These are phyloP conservation scores for Melanotus villosus DNA, from an alignment of 2,888 invertebrate species.

Conservation along the genomic window DNA sequence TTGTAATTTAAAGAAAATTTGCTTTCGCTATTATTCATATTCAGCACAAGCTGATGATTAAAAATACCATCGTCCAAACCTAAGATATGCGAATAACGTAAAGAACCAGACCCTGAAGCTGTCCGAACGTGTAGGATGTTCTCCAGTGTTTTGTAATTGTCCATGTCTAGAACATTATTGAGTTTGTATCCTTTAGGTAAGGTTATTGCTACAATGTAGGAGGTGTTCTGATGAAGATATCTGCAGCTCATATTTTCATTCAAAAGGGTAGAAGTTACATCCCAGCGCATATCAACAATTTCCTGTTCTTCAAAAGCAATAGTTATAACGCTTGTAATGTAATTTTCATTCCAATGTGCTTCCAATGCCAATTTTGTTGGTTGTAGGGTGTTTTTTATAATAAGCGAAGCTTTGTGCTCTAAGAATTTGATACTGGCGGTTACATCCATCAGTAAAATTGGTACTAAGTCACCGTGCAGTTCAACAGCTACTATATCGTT, in stretches of 20 bases:
- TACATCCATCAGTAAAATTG: conserved; percentile 32
- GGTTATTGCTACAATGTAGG: conserved; percentile 16
- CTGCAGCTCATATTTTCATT: conserved; percentile 28
- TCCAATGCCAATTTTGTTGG: conserved; percentile 35
- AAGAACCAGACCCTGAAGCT: conserved; percentile 5
- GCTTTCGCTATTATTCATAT: conserved; percentile 18
- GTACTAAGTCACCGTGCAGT: conserved; percentile 33
- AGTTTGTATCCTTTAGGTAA: conserved; percentile 34
- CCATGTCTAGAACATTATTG: conserved; percentile 28
- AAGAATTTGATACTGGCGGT: conserved; percentile 33
- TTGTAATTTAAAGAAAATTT: conserved; percentile 19
- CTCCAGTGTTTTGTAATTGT: conserved; percentile 23
- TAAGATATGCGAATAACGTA: conserved; percentile 33
- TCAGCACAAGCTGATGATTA: conserved; percentile 4
- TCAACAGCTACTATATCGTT: conserved; percentile 36
- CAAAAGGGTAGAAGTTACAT: conserved; percentile 35
- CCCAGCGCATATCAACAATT: conserved; percentile 31
- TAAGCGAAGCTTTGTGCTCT: conserved; percentile 31
- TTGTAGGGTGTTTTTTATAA: conserved; percentile 28
- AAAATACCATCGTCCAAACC: background rate
- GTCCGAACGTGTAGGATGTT: conserved; percentile 28
- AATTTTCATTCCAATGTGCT: conserved; percentile 37
- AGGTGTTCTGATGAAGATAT: conserved; percentile 18
- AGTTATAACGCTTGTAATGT: conserved; percentile 25
- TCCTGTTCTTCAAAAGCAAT: conserved; percentile 8